Base-by-base conservation (phyloP, 1,140 invertebrate species). In the Argopecten irradians region DNA sequence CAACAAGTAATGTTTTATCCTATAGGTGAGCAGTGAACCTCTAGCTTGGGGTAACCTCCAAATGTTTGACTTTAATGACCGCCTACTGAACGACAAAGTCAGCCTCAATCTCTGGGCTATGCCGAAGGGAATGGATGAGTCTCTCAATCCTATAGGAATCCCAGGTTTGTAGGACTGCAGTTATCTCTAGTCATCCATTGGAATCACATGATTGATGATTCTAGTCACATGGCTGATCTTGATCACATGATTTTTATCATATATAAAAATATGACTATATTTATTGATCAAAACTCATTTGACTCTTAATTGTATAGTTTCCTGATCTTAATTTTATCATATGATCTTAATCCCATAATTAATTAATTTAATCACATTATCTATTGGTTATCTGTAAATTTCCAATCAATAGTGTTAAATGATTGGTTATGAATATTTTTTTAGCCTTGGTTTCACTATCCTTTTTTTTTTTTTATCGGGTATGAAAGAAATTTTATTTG, bases 1-100 rank as follows among this genome's bases (percentile, higher is more conserved):
- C n/a, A n/a, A n/a, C n/a, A n/a, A n/a, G 5, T 46, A 46, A 46
- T 71, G 28, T n/a, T 71, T 71, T n/a, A 5, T 71, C 36, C 36
- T 90, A 92, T n/a, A 96, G 93, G 97, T 97, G 91, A 92, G 22
- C 87, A 96, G 93, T 97, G 97, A 91, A 97, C 97, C 90, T 98
- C 95, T 99, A 86, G 98, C 98, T 33, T 99, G 98, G 98, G 98
- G 98, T 0, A 99, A 99, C 94, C 97, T 98, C 0, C 98, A 98
- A 82, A 96, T 99, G 90, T 99, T 98, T 96, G 98, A 99, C 95
- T 99, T 98, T 95, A 98, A 98, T 94, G 97, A 97, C 92, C 97
- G 98, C 91, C 95, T 99, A 32, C 97, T 97, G 92, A 97, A 96
- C 34, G 98, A 98, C 22, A 97, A 97, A n/a, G 97, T 97, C 95